Conservation (phyloP, 2,888 invertebrate genomes). For the Unio delphinus region DNA sequence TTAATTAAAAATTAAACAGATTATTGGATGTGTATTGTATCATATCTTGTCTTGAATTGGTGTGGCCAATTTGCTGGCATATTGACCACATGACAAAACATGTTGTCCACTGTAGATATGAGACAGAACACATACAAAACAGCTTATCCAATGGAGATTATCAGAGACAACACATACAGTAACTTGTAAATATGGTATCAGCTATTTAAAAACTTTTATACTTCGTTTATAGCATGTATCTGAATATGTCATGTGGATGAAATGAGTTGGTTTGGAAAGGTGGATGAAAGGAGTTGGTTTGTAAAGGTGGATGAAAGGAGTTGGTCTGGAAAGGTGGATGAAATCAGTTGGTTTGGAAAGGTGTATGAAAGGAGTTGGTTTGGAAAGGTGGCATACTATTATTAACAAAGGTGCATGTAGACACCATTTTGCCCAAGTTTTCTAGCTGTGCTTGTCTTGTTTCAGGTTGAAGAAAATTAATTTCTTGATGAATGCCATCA, state of each 20-base stretch:
- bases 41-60: too few species aligned
- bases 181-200: neutral
- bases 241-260: neutral
- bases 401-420: neutral
- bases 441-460: constrained; percentile 8
- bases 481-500: constrained; percentile 63
- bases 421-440: neutral
- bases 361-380: neutral
- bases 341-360: neutral
- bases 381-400: neutral
- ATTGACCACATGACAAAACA: too few species aligned
- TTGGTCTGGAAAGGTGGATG: neutral
- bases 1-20: too few species aligned
- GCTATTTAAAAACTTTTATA: neutral
- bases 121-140: neutral
- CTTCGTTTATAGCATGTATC: neutral
- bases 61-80: too few species aligned
- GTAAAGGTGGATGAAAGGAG: too few species aligned
- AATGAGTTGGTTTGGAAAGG: neutral
- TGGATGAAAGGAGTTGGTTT: neutral
- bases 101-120: neutral
- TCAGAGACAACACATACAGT: neutral
- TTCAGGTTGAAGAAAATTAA: constrained; percentile 65
- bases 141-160: neutral
- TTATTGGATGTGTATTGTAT: too few species aligned